Evolutionary conservation across 2,797 vertebrate genomes (phyloP).

Genomic region (Coluber constrictor): DNA sequence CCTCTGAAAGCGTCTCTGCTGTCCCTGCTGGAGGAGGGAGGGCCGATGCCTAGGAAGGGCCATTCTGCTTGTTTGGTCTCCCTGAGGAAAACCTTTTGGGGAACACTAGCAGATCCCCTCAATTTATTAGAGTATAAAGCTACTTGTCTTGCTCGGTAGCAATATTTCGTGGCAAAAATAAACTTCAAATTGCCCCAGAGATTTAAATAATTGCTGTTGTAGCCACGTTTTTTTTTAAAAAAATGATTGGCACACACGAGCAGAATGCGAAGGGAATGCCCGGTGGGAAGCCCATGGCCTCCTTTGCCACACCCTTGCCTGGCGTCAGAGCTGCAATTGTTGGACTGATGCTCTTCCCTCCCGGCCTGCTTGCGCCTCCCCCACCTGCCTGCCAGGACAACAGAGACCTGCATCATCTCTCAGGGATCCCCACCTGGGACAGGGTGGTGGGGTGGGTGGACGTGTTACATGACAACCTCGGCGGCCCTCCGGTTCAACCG

Average conservation of each 20-base stretch:
- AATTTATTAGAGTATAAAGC: background rate
- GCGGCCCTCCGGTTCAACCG: background rate
- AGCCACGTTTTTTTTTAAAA: no score
- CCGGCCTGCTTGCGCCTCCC: background rate
- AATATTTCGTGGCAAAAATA: background rate
- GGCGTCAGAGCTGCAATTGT: background rate
- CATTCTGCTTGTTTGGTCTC: background rate
- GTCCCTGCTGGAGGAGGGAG: background rate
- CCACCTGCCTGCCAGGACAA: background rate
- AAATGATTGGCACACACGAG: background rate
- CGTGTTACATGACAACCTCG: background rate
- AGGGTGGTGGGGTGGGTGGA: background rate
- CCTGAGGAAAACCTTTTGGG: background rate
- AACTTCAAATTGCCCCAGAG: background rate
- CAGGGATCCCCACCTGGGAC: background rate
- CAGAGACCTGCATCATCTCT: slow-evolving; percentile 4
- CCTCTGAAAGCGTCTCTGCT: slow-evolving; percentile 23
- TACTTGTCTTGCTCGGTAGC: background rate
- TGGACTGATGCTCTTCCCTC: background rate
- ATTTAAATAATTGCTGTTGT: background rate
- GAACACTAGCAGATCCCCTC: background rate
- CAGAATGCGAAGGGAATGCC: background rate
- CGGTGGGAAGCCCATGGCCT: background rate
- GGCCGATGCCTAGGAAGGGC: slow-evolving; percentile 38
- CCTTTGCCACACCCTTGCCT: background rate